These are phyloP conservation scores for Teleopsis dalmanni DNA, from an alignment of 1,140 invertebrate genomes.

Conservation along the genomic window DNA sequence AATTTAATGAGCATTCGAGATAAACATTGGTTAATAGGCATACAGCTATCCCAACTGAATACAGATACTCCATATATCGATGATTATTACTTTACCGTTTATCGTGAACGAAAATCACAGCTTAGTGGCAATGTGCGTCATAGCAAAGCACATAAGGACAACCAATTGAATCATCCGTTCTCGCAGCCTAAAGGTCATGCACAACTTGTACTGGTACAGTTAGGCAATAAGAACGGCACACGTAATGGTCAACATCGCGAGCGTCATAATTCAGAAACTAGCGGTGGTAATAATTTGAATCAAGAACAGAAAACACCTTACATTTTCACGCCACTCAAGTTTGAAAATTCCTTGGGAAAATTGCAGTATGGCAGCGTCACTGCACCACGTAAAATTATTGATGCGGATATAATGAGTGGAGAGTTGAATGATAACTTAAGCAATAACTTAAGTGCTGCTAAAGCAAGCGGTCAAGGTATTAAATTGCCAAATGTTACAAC, in stretches of 20 bases:
- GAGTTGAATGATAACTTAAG: no score
- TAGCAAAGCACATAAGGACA: slow-evolving; percentile 53
- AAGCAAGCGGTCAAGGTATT: neutral
- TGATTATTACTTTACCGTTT: slow-evolving; percentile 77
- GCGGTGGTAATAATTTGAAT: slow-evolving; percentile 35
- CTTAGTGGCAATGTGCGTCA: slow-evolving; percentile 48
- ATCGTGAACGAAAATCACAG: slow-evolving; percentile 53
- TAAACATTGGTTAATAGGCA: slow-evolving; percentile 89
- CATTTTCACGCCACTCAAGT: slow-evolving; percentile 70
- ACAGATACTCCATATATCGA: slow-evolving; percentile 79
- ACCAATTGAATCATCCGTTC: slow-evolving; percentile 55
- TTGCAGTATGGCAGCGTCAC: slow-evolving; percentile 80
- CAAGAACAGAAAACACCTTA: slow-evolving; percentile 40
- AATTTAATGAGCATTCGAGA: slow-evolving; percentile 85
- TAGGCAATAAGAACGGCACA: slow-evolving; percentile 42
- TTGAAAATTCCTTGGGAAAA: slow-evolving; percentile 87
- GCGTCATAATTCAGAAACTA: slow-evolving; percentile 47
- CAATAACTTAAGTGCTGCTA: no score
- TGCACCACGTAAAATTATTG: slow-evolving; percentile 87
- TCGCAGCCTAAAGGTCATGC: slow-evolving; percentile 44
- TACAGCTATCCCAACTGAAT: slow-evolving; percentile 81
- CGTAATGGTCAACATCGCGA: slow-evolving; percentile 44
- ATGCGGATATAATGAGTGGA: slow-evolving; percentile 67
- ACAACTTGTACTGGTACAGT: slow-evolving; percentile 37
- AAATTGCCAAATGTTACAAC: slow-evolving; percentile 11